phyloP scores from a whole-genome alignment of 1,140 invertebrate species.

The Drosophila elegans region DNA sequence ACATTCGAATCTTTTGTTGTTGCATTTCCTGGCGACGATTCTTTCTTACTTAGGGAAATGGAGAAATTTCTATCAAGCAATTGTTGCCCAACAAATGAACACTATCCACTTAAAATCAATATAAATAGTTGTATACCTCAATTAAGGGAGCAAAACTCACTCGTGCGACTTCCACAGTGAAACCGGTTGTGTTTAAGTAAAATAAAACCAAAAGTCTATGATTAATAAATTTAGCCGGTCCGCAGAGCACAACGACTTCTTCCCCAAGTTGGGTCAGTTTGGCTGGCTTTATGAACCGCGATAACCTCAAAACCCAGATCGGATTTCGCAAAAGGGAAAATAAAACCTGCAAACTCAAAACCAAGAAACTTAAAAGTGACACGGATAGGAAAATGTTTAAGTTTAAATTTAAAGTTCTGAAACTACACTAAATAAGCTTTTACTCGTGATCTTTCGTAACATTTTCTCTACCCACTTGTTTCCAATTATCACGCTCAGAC shows the following conservation, averaged over 20 bases:
- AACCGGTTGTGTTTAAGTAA: constrained; percentile 44
- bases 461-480: not conserved
- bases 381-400: not conserved
- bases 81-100: constrained; percentile 42
- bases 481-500: constrained; percentile 34
- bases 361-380: not conserved
- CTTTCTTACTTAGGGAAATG: constrained; percentile 23
- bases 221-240: constrained; percentile 34
- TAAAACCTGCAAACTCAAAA: not conserved
- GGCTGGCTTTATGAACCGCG: constrained; percentile 37
- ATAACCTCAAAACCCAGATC: constrained; percentile 40
- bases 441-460: constrained; percentile 13
- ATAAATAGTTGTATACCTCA: constrained; percentile 47
- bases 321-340: constrained; percentile 20
- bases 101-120: constrained; percentile 55
- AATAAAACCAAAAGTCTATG: constrained; percentile 49
- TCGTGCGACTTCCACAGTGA: constrained; percentile 43
- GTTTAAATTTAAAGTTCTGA: too few species aligned
- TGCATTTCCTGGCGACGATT: constrained; percentile 3
- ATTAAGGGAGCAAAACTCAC: constrained; percentile 39
- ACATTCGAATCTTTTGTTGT: constrained; percentile 13
- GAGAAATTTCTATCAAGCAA: constrained; percentile 22
- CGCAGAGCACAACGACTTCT: constrained; percentile 36
- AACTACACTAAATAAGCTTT: not conserved
- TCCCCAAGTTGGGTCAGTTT: constrained; percentile 10